Evolutionary conservation across 2,888 invertebrate genomes (phyloP).

Genomic region (Eupeodes luniger): DNA sequence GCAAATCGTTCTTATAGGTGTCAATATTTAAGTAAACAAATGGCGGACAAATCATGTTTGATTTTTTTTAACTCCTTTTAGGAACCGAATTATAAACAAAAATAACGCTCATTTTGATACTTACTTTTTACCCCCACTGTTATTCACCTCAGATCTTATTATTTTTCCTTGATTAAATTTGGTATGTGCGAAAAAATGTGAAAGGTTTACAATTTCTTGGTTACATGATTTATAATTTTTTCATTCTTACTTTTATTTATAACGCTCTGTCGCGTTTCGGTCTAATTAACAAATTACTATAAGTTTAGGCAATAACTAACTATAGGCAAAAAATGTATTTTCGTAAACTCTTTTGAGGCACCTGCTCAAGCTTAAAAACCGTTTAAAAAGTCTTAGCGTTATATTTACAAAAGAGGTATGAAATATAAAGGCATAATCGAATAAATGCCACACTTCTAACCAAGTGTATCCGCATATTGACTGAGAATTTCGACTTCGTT

Average conservation of each 20-base stretch:
- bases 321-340: not conserved
- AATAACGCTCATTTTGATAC: not conserved
- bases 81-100: no score
- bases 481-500: slow-evolving; percentile 19
- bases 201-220: slow-evolving; percentile 16
- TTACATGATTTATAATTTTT: slow-evolving; percentile 38
- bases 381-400: not conserved
- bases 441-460: slow-evolving; percentile 24
- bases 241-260: slow-evolving; percentile 34
- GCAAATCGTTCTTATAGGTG: no score
- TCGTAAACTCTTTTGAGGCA: not conserved
- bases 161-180: slow-evolving; percentile 12
- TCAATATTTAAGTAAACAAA: no score
- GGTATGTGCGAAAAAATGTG: slow-evolving; percentile 35
- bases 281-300: slow-evolving; percentile 68
- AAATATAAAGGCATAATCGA: not conserved
- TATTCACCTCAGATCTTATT: not conserved
- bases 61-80: no score
- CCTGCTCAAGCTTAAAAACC: not conserved
- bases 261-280: slow-evolving; percentile 60
- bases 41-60: no score
- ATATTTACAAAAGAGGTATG: not conserved
- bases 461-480: slow-evolving; percentile 15
- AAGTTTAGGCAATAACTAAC: slow-evolving; percentile 4
- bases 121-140: slow-evolving; percentile 25